Evolutionary conservation across 1,140 invertebrate genomes (phyloP).

Genomic region (Hyles vespertilio): DNA sequence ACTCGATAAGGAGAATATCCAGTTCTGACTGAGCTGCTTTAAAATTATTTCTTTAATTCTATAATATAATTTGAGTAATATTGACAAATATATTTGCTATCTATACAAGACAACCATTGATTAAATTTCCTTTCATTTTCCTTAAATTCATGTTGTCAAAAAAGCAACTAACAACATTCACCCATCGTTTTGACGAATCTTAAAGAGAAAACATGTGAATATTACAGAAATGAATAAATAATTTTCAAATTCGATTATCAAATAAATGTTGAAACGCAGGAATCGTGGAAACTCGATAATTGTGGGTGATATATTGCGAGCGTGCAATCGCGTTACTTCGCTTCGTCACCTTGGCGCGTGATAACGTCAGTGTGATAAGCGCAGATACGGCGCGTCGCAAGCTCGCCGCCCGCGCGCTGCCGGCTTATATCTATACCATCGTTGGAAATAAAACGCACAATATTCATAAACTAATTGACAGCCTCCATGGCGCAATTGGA

Average conservation of each 20-base stretch:
- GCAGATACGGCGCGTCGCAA: slow-evolving; percentile 22
- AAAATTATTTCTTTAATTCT: too few species aligned
- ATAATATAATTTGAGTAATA: too few species aligned
- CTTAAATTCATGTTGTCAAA: too few species aligned
- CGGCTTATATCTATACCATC: too few species aligned
- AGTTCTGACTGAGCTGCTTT: too few species aligned
- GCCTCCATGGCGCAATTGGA: too few species aligned
- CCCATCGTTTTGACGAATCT: too few species aligned
- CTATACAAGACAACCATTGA: too few species aligned
- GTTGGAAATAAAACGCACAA: too few species aligned
- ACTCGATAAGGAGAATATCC: neutral
- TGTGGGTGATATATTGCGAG: slow-evolving; percentile 36
- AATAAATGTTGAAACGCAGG: slow-evolving; percentile 1
- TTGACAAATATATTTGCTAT: neutral
- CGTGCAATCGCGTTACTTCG: slow-evolving; percentile 54
- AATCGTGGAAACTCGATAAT: slow-evolving; percentile 22
- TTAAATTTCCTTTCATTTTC: too few species aligned
- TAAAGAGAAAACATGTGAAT: neutral
- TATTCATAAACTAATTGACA: too few species aligned
- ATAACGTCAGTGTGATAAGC: slow-evolving; percentile 60
- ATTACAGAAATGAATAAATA: neutral
- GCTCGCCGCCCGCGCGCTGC: slow-evolving; percentile 13
- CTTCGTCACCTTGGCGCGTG: slow-evolving; percentile 66
- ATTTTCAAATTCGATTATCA: neutral
- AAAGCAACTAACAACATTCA: too few species aligned